Base-by-base conservation (phyloP, 2,797 vertebrate genomes). In the Echeneis naucrates region DNA sequence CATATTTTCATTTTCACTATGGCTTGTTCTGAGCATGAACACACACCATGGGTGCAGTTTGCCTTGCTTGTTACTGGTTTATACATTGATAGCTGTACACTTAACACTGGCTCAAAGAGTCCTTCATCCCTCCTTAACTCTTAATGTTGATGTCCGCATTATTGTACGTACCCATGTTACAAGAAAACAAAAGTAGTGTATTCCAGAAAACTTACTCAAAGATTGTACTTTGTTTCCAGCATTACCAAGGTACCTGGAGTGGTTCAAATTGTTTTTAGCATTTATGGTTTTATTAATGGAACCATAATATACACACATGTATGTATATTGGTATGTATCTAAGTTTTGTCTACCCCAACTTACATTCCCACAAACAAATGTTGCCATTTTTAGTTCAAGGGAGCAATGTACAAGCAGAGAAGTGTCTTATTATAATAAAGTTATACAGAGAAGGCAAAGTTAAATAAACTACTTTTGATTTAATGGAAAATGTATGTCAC, bases 361-460 rank as follows among this genome's bases (percentile, higher is more conserved):
- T 95, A 94, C 95, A 95, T 95, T 95, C 95, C 95, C 95, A 94
- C 89, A 87, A 91, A 93, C 87, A 94, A 90, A 89, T 95, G 94
- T 95, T 95, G 94, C 93, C 94, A 95, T 95, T 95, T 95, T 92
- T 95, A 93, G 93, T 95, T 95, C 92, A 95, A 94, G 94, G 95
- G 95, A 95, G 94, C 95, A 95, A 95, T 95, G 95, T 95, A 95
- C 94, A 95, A 95, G 95, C 94, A 94, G 94, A 95, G 92, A 95
- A 95, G 94, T 95, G 95, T 95, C 95, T 95, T 95, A 95, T 95
- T 94, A 95, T 95, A 94, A 95, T 95, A 95, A 94, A 93, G 92
- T 92, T 94, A 94, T 95, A 95, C 92, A 95, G 92, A 95, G 89
- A 95, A 94, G 93, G 93, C 93, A 94, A 95, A 93, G 89, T 94